Conservation (phyloP, 2,888 invertebrate species). For the Cyaniris semiargus region DNA sequence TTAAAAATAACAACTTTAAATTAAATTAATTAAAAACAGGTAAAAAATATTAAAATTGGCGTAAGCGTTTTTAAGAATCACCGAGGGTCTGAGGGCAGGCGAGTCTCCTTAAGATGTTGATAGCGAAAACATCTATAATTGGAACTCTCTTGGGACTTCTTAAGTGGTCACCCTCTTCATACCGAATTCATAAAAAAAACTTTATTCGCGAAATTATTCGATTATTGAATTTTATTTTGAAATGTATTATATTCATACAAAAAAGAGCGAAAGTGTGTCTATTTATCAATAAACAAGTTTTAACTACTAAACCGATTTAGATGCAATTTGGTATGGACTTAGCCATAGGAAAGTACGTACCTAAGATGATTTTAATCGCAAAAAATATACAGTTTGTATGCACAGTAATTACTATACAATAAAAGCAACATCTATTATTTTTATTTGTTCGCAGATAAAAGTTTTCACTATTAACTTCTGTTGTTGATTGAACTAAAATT, state of each 20-base stretch:
- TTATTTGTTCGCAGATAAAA: neutral
- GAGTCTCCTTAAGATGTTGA: slow-evolving; percentile 45
- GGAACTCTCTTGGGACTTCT: slow-evolving; percentile 51
- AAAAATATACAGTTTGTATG: no score
- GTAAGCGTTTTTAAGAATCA: slow-evolving; percentile 37
- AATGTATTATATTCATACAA: neutral
- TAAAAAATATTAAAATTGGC: slow-evolving; percentile 6
- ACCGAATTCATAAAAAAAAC: slow-evolving; percentile 48
- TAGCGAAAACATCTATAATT: slow-evolving; percentile 69
- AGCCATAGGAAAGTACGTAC: neutral
- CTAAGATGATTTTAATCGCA: no score
- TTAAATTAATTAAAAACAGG: neutral
- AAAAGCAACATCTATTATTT: no score
- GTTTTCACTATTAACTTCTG: neutral
- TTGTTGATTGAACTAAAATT: neutral
- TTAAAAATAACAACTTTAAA: neutral
- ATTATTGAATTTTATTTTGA: neutral
- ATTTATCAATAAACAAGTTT: neutral
- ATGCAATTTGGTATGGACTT: neutral
- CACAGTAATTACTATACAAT: no score
- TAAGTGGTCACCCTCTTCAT: slow-evolving; percentile 70
- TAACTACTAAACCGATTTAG: neutral
- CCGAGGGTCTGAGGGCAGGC: slow-evolving; percentile 38
- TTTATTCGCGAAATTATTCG: slow-evolving; percentile 2
- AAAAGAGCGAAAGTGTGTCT: neutral